These are phyloP conservation scores for Craterocephalus amniculus DNA, from an alignment of 2,797 vertebrate species.

Conservation along the genomic window DNA sequence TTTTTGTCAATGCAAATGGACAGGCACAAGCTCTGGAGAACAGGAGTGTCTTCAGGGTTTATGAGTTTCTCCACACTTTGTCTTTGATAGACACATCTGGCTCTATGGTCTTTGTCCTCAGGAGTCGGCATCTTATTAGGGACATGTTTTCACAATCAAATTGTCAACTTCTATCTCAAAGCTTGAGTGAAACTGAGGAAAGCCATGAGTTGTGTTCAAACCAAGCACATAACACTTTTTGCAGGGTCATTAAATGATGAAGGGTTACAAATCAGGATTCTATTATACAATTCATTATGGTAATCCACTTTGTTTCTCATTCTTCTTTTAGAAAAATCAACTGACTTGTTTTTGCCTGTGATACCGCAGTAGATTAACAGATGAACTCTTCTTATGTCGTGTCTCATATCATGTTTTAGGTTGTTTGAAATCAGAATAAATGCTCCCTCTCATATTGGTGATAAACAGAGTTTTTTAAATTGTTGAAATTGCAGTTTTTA, in stretches of 20 bases:
- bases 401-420: no score
- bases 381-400: no score
- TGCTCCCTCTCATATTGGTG: no score
- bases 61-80: slow-evolving; percentile 6
- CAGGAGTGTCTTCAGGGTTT: slow-evolving; percentile 40
- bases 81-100: slow-evolving; percentile 5
- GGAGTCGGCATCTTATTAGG: slow-evolving; percentile 18
- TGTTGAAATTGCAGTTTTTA: not conserved
- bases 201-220: not conserved
- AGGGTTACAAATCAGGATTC: no score
- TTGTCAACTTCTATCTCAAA: not conserved
- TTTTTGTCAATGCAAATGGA: slow-evolving; percentile 41
- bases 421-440: no score
- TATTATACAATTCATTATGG: no score
- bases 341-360: no score
- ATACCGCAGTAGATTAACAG: no score
- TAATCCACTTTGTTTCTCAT: no score
- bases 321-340: no score
- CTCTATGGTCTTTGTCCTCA: not conserved
- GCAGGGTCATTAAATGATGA: no score
- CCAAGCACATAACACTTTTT: no score
- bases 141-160: not conserved
- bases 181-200: not conserved
- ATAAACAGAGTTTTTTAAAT: not conserved
- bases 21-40: slow-evolving; percentile 36